Evolutionary conservation across 53 echinoderm and acorn worm species (phyloP).

Genomic region (Arbacia lixula): DNA sequence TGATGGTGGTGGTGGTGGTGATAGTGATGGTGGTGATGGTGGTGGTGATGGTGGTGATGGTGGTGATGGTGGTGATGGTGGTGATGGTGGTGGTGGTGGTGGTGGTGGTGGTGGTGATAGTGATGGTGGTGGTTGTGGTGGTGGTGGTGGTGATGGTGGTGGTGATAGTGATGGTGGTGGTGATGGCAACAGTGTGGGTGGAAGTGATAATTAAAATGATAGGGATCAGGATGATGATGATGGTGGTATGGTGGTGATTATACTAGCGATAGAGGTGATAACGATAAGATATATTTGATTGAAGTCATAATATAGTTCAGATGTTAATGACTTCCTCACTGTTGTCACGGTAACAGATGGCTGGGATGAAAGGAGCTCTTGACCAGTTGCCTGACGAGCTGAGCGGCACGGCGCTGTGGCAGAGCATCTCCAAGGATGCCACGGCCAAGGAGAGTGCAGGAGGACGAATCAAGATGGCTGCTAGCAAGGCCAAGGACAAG

Average conservation of each 20-base stretch:
- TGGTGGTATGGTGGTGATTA: not conserved
- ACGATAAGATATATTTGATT: too few relatives aligned
- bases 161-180: not conserved
- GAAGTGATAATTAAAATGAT: not conserved
- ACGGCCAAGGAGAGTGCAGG: constrained; percentile 53
- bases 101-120: too few relatives aligned
- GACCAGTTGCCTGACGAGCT: constrained; percentile 87
- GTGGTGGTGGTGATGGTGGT: not conserved
- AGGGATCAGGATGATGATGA: too few relatives aligned
- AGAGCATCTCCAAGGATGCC: constrained; percentile 62
- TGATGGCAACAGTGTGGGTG: not conserved
- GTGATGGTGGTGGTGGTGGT: too few relatives aligned
- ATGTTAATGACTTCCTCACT: too few relatives aligned
- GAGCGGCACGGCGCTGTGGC: constrained; percentile 96
- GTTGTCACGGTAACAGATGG: too few relatives aligned
- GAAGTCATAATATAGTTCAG: too few relatives aligned
- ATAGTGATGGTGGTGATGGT: too few relatives aligned
- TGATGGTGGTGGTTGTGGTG: too few relatives aligned
- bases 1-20: too few relatives aligned
- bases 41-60: too few relatives aligned
- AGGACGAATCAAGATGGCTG: constrained; percentile 57
- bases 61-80: too few relatives aligned
- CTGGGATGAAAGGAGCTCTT: constrained; percentile 47
- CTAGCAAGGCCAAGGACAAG: constrained; percentile 69
- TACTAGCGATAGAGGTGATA: not conserved